Evolutionary conservation across 2,888 invertebrate species (phyloP).

Genomic region (Arge pagana): DNA sequence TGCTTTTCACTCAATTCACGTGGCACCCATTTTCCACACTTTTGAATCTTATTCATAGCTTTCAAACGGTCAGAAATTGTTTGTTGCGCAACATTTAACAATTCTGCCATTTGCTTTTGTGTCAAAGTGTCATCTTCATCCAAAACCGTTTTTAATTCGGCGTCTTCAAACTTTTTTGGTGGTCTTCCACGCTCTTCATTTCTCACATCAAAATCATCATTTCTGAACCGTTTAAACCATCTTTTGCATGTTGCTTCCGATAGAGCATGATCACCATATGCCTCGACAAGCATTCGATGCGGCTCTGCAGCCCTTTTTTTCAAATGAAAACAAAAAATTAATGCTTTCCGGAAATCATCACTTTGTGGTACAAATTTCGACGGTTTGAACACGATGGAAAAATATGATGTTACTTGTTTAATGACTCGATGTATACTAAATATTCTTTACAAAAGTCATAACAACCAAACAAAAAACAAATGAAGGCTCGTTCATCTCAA

Average conservation of each 20-base stretch:
- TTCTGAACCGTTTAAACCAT: conserved; percentile 31
- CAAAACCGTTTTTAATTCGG: conserved; percentile 26
- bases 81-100: conserved; percentile 29
- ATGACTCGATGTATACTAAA: no score
- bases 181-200: conserved; percentile 32
- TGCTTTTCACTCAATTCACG: conserved; percentile 32
- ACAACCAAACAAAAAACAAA: no score
- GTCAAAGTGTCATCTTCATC: conserved; percentile 29
- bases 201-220: conserved; percentile 32
- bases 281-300: conserved; percentile 27
- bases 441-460: no score
- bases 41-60: conserved; percentile 36
- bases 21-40: conserved; percentile 36
- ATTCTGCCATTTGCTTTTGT: conserved; percentile 21
- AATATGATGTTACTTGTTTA: no score
- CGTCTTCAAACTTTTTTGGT: conserved; percentile 31
- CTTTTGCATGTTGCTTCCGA: conserved; percentile 27
- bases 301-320: conserved; percentile 30
- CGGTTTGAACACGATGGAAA: no score
- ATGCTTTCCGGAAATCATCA: conserved; percentile 22
- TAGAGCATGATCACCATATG: conserved; percentile 25
- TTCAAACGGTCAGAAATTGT: conserved; percentile 34
- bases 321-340: conserved; percentile 31
- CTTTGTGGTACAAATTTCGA: conserved; percentile 20
- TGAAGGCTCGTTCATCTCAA: no score